Percentiles rank a stretch among this genome's conserved stretches.
These are phyloP conservation scores for Alaudala cheleensis DNA, from an alignment of 2,113 vertebrate genomes.

Conservation along the genomic window DNA sequence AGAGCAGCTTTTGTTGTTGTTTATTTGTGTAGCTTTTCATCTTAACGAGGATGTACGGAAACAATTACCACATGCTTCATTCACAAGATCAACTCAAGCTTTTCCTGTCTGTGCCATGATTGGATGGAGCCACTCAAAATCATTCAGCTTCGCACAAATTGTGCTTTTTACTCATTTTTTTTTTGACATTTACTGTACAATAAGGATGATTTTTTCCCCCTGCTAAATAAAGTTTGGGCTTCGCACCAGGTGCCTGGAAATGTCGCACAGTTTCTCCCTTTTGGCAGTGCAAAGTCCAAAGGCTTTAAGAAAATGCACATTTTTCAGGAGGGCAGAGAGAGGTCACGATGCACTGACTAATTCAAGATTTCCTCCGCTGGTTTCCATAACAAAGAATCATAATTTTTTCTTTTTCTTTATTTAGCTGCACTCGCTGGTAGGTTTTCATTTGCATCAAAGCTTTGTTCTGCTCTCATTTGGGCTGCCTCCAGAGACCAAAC, in stretches of 20 bases:
- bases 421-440: constrained; percentile 54
- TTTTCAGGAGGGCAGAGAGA: constrained; percentile 45
- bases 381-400: constrained; percentile 66
- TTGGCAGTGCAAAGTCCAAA: not conserved
- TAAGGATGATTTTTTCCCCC: not conserved
- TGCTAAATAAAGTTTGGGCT: not conserved
- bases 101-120: constrained; percentile 31
- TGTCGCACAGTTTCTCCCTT: not conserved
- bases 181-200: not conserved
- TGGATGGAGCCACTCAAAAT: constrained; percentile 23
- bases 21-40: constrained; percentile 70
- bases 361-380: constrained; percentile 66
- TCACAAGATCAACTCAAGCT: constrained; percentile 57
- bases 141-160: not conserved
- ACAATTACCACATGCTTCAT: constrained; percentile 68
- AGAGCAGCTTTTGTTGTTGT: constrained; percentile 60
- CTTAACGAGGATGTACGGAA: constrained; percentile 63
- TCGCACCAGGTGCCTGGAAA: constrained; percentile 26
- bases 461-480: constrained; percentile 65
- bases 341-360: constrained; percentile 70
- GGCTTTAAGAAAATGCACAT: not conserved
- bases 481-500: constrained; percentile 53
- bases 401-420: constrained; percentile 65
- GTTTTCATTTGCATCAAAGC: constrained; percentile 65
- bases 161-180: not conserved